phyloP scores from a whole-genome alignment of 2,113 vertebrate species.

The Scophthalmus maximus region DNA sequence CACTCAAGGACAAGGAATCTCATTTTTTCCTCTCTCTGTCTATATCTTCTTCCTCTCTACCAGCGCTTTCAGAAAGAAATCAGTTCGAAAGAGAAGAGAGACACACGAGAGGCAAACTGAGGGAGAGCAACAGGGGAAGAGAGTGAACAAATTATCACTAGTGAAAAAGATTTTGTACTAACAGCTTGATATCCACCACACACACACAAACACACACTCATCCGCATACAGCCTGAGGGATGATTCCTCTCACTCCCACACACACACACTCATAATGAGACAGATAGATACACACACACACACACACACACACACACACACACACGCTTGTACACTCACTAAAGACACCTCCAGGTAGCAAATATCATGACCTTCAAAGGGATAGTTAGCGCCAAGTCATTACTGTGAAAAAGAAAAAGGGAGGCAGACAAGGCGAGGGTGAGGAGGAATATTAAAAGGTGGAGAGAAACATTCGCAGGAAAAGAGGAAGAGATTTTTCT shows the following conservation, averaged over 20 bases:
- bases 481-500: slow-evolving; percentile 26
- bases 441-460: neutral
- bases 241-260: slow-evolving; percentile 40
- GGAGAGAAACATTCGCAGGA: slow-evolving; percentile 2
- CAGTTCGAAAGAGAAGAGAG: slow-evolving; percentile 54
- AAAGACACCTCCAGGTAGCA: slow-evolving; percentile 62
- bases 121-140: slow-evolving; percentile 18
- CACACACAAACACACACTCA: slow-evolving; percentile 51
- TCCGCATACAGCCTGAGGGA: slow-evolving; percentile 36
- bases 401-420: slow-evolving; percentile 4
- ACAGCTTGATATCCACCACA: slow-evolving; percentile 59
- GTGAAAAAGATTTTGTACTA: slow-evolving; percentile 59
- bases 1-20: slow-evolving; percentile 72
- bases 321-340: slow-evolving; percentile 23
- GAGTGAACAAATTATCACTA: slow-evolving; percentile 55
- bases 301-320: slow-evolving; percentile 12
- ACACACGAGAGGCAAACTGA: slow-evolving; percentile 13
- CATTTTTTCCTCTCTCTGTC: slow-evolving; percentile 44
- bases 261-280: slow-evolving; percentile 54
- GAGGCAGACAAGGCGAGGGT: neutral
- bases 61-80: slow-evolving; percentile 69
- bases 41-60: slow-evolving; percentile 31
- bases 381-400: slow-evolving; percentile 62
- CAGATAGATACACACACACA: slow-evolving; percentile 32
- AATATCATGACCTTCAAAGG: slow-evolving; percentile 61